Percentiles rank a stretch among this genome's conserved stretches.
Conservation (phyloP, 2,797 vertebrate species). For the Eutrigla gurnardus region DNA sequence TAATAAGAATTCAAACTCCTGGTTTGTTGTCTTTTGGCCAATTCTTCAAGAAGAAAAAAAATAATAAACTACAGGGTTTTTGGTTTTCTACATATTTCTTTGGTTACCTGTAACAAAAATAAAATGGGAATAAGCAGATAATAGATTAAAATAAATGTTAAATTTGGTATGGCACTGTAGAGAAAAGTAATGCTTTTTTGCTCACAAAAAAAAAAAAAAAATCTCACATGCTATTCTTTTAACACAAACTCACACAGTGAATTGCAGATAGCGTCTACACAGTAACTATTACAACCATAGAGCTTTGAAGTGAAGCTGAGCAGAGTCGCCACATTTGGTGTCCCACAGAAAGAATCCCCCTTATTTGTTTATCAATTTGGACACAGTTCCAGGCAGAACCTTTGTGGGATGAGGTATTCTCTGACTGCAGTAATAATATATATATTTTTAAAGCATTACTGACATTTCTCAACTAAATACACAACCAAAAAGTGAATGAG, state of each 20-base stretch:
- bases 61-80: conserved; percentile 83
- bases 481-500: conserved; percentile 72
- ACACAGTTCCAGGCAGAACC: conserved; percentile 81
- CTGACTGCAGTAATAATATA: conserved; percentile 84
- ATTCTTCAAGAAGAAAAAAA: conserved; percentile 71
- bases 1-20: conserved; percentile 74
- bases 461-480: conserved; percentile 82
- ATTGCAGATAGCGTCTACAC: conserved; percentile 82
- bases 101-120: conserved; percentile 91
- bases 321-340: conserved; percentile 84
- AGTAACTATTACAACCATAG: conserved; percentile 83
- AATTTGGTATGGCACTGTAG: conserved; percentile 87
- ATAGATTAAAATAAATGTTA: conserved; percentile 75
- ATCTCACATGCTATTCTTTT: conserved; percentile 82
- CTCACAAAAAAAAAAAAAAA: conserved; percentile 72
- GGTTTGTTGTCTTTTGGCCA: conserved; percentile 85
- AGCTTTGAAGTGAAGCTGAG: conserved; percentile 82
- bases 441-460: conserved; percentile 85
- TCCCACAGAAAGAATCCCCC: conserved; percentile 82
- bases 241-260: conserved; percentile 86
- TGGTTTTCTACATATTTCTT: conserved; percentile 90
- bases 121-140: conserved; percentile 80
- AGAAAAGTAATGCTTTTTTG: conserved; percentile 77
- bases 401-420: conserved; percentile 88
- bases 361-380: conserved; percentile 79